Base-by-base conservation (phyloP, 2,113 vertebrate species). In the Rhinoderma darwinii region DNA sequence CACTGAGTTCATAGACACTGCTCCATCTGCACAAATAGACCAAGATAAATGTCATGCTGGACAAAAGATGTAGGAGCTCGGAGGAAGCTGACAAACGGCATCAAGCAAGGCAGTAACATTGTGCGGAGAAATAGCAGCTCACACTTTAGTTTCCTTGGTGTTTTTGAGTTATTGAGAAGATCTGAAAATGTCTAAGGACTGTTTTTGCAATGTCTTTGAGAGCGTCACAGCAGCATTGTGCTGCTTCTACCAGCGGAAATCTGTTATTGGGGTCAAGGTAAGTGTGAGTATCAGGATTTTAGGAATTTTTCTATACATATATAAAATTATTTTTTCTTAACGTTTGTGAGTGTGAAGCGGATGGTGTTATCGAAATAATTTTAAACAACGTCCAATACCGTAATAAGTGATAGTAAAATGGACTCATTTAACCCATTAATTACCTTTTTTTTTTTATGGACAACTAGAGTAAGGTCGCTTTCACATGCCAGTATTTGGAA, bases 161-260 rank as follows among this genome's bases (percentile, higher is more conserved):
- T 84, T 50, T 61, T 88, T 0, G 12, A 18, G 41, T 43, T 8
- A 32, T 73, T 78, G 39, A 83, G 77, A 51, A 88, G 83, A 72
- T 47, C 18, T 70, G 84, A 94, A 91, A 89, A 99, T 99, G 97
- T 96, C 97, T 0, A 96, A 96, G 92, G 93, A 97, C 86, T 96
- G 95, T 91, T 75, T 87, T 3, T 87, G 85, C 41, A 95, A 89
- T 88, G 84, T 96, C 83, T 92, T 96, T 88, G 96, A 96, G 86
- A 91, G 93, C 84, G 91, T 99, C 89, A 93, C 96, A 0, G 94
- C 96, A 76, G 96, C 96, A 20, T 90, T 99, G 89, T 99, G 98
- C 90, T 99, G 98, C 91, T 99, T 98, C 94, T 97, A 98, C 90
- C 96, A 96, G 91, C 95, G 95, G 90, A 98, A 95, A 88, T 94